Conservation (phyloP, 1,140 invertebrate species). For the Nixonia krombeini region DNA sequence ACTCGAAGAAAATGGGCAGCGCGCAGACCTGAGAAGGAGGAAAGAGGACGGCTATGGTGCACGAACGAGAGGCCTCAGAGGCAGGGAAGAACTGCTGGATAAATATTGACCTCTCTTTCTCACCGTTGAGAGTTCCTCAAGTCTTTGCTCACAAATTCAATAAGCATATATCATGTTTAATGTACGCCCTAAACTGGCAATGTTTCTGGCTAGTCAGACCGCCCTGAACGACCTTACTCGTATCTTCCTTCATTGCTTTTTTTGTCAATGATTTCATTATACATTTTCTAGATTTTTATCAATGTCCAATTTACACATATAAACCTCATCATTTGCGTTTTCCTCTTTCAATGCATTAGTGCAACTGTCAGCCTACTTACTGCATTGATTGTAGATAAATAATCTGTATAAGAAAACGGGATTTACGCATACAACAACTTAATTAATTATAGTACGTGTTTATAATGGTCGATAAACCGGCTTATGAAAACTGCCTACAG, state of each 20-base stretch:
- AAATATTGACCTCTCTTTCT: constrained; percentile 13
- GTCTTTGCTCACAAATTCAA: constrained; percentile 65
- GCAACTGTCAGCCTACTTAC: too few species aligned
- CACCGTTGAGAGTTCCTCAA: constrained; percentile 18
- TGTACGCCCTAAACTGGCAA: constrained; percentile 53
- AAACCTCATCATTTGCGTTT: too few species aligned
- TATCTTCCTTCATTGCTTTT: neutral
- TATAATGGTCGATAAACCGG: too few species aligned
- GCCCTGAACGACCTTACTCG: constrained; percentile 50
- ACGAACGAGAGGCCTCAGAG: neutral
- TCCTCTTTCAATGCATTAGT: too few species aligned
- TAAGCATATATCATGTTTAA: constrained; percentile 68
- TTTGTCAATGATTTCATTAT: neutral
- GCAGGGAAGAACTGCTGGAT: constrained; percentile 11
- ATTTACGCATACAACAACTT: too few species aligned
- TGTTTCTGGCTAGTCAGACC: constrained; percentile 49
- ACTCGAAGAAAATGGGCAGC: constrained; percentile 27
- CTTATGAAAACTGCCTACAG: too few species aligned
- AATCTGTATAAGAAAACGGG: too few species aligned
- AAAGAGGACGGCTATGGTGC: constrained; percentile 24
- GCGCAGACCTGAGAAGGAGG: constrained; percentile 15
- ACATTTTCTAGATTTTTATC: neutral
- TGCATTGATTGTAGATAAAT: too few species aligned
- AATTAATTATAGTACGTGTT: too few species aligned
- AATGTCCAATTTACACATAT: too few species aligned